Conservation (phyloP, 2,797 vertebrate species). For the Pipistrellus nathusii region DNA sequence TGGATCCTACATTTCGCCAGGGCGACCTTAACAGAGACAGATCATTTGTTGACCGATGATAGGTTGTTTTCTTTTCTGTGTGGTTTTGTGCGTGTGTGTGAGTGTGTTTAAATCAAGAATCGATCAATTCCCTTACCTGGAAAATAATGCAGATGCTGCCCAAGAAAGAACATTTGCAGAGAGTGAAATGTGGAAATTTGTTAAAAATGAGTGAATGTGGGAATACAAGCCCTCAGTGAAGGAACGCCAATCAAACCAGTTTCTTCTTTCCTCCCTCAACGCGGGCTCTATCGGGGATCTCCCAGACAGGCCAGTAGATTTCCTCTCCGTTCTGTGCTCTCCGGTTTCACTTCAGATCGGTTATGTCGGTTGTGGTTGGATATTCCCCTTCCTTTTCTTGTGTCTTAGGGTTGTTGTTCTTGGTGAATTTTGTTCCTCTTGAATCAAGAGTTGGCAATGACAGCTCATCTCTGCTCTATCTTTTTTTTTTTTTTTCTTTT, state of each 20-base stretch:
- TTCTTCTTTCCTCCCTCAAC: background rate
- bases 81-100: too few relatives aligned
- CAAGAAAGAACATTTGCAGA: background rate
- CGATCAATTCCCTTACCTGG: background rate
- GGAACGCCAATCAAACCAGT: background rate
- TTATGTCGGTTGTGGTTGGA: background rate
- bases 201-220: constrained; percentile 25
- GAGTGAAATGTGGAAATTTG: background rate
- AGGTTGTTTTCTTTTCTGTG: background rate
- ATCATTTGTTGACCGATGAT: background rate
- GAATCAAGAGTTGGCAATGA: constrained; percentile 32
- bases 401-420: constrained; percentile 66
- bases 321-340: background rate
- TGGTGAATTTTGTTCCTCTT: constrained; percentile 28
- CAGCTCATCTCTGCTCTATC: background rate
- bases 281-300: background rate
- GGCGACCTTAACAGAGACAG: background rate
- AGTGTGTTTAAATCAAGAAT: background rate
- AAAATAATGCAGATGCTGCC: background rate
- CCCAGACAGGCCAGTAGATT: background rate
- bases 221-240: background rate
- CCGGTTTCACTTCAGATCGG: background rate
- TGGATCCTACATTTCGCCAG: background rate
- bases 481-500: background rate
- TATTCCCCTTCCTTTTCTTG: background rate